Base-by-base conservation (phyloP, 1,140 invertebrate genomes). In the Drosophila gunungcola region DNA sequence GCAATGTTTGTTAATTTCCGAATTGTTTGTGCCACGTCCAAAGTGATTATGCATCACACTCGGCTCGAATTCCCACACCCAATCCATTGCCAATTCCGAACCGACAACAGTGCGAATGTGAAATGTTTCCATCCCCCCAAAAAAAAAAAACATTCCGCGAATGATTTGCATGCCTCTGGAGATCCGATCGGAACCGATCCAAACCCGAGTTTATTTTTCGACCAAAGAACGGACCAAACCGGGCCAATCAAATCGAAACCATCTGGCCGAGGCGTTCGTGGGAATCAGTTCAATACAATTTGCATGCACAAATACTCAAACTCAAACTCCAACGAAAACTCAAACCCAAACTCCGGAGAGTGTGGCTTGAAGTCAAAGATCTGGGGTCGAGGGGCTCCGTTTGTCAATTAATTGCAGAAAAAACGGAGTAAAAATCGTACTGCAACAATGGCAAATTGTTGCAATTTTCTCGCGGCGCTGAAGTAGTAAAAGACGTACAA, bases 241-340 rank as follows among this genome's bases (percentile, higher is more conserved):
- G 39, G 58, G 36, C 74, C 78, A 90, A 89, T 89, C 85, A 84
- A 90, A 89, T 89, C 80, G 84, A 90, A 84, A 68, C 84, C 84
- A 89, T 84, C 84, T 89, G 84, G 84, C 73, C 67, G 75, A 77
- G 63, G 42, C 53, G 69, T 82, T 89, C 84, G 84, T 89, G 84
- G 84, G 84, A 89, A 89, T 89, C 84, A 89, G 84, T 89, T 89
- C 84, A 89, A 89, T 89, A 89, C 88, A 90, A 89, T 89, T 89
- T 89, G 77, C 68, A 55, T 80, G 72, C 65, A 43, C 79, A 80
- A 77, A 81, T 60, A 78, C 64, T 52, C 45, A 69, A 57, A 72
- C 54, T 74, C 41, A 0, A n/a, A n/a, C n/a, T n/a, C n/a, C n/a
- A n/a, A n/a, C n/a, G n/a, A n/a, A n/a, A n/a, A n/a, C n/a, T n/a